These are phyloP conservation scores for Ispidina picta DNA, from an alignment of 2,797 vertebrate genomes.

Conservation along the genomic window DNA sequence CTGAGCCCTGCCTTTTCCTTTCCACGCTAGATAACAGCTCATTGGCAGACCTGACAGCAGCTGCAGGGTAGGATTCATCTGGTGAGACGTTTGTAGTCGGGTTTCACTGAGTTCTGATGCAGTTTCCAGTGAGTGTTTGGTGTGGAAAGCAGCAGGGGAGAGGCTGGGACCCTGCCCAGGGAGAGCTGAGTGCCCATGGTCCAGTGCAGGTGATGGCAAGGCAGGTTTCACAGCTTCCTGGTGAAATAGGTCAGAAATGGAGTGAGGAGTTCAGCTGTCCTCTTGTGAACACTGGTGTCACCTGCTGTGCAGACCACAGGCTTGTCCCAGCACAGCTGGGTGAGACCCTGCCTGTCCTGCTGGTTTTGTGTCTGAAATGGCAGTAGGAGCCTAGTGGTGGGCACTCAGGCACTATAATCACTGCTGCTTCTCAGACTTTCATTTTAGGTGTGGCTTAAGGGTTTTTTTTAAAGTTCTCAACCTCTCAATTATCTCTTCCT, in stretches of 20 bases:
- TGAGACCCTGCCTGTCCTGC: neutral
- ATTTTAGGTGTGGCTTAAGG: neutral
- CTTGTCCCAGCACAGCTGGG: neutral
- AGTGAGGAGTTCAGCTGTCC: neutral
- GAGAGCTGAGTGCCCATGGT: neutral
- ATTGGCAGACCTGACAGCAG: neutral
- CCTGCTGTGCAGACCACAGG: too few species aligned
- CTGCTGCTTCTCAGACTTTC: neutral
- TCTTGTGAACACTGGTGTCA: neutral
- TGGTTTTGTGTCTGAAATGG: neutral
- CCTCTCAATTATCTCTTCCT: neutral
- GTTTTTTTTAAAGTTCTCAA: neutral
- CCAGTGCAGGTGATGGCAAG: neutral
- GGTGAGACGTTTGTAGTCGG: neutral
- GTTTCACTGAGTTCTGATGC: neutral
- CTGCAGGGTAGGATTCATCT: neutral
- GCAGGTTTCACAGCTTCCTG: neutral
- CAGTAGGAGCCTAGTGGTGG: neutral
- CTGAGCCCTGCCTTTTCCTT: neutral
- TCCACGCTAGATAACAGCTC: neutral
- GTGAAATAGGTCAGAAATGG: neutral
- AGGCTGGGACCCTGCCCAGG: neutral
- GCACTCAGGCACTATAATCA: neutral
- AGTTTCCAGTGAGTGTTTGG: neutral
- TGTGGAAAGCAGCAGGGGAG: neutral